Base-by-base conservation (phyloP, 2,113 vertebrate genomes). In the Loxodonta africana region DNA sequence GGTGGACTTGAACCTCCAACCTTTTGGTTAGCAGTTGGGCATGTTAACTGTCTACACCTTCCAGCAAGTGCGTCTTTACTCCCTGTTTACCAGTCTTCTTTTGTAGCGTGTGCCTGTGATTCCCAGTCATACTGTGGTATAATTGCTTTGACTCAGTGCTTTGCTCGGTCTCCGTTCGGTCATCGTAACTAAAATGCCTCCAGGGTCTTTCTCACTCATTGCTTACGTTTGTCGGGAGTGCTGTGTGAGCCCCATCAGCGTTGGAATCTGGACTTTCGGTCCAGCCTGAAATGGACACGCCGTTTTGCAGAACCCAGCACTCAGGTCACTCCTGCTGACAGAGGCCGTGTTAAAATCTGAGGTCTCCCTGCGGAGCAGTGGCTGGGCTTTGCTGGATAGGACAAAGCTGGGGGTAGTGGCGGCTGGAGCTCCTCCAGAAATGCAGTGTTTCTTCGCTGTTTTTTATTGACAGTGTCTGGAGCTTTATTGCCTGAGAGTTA, bases 401-500 rank as follows among this genome's bases (percentile, higher is more conserved):
- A 73, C 76, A 82, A 62, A 6, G 23, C 83, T n/a, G 1, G 78
- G 78, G 48, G 2, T 44, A 73, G 86, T 67, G 94, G 84, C 74
- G 90, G 44, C 84, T 82, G 2, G 60, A 62, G 77, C 41, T 65
- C 60, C 82, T 83, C 71, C 1, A 0, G 83, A 87, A 67, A 77
- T 78, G 82, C 90, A 60, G 71, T 83, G 57, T 17, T 17, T 11
- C 73, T 80, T 77, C 81, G 86, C 15, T 53, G 3, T 71, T 96
- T 82, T 87, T 92, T 94, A 95, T 97, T 90, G 95, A 90, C 91
- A 86, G 74, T 97, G 95, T 90, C 92, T 6, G 80, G 81, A 92
- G 92, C 90, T 97, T 98, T 95, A 95, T 95, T 95, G 86, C 92
- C 88, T 63, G 51, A 88, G 78, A 95, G 90, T 89, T 88, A 78